phyloP scores from a whole-genome alignment of 2,113 vertebrate species.

The Blennius ocellaris region DNA sequence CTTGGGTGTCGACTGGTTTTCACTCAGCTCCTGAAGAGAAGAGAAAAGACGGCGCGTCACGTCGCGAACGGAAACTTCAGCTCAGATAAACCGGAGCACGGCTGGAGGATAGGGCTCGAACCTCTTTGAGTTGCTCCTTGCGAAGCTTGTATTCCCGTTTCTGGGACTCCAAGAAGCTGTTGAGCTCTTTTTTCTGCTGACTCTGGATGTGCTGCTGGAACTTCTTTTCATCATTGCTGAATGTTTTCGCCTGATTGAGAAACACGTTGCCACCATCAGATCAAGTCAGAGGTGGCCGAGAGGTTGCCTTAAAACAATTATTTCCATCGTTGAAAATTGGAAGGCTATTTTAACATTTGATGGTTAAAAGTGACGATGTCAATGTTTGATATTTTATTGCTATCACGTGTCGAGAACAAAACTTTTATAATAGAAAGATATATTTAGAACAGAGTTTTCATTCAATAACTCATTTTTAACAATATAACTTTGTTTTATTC shows the following conservation, averaged over 20 bases:
- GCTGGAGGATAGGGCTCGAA: slow-evolving; percentile 34
- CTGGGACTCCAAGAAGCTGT: slow-evolving; percentile 95
- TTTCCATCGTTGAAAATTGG: too few relatives aligned
- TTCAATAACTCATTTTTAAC: too few relatives aligned
- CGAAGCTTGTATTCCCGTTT: slow-evolving; percentile 98
- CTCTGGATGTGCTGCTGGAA: slow-evolving; percentile 98
- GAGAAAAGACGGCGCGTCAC: slow-evolving; percentile 4
- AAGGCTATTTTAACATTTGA: too few relatives aligned
- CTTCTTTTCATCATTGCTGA: slow-evolving; percentile 97
- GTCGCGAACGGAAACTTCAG: not conserved
- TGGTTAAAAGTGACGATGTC: too few relatives aligned
- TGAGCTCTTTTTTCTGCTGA: slow-evolving; percentile 98
- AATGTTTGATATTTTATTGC: too few relatives aligned
- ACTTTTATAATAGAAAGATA: too few relatives aligned
- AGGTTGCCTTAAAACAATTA: too few relatives aligned
- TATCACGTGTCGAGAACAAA: too few relatives aligned
- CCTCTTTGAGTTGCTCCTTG: slow-evolving; percentile 99
- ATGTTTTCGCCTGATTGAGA: slow-evolving; percentile 91
- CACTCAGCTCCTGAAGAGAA: slow-evolving; percentile 90
- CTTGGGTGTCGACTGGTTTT: slow-evolving; percentile 99
- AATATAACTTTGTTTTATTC: too few relatives aligned
- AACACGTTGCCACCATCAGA: slow-evolving; percentile 45
- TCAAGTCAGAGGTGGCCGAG: too few relatives aligned
- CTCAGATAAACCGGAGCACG: too few relatives aligned
- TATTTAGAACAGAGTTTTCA: too few relatives aligned